Base-by-base conservation (phyloP, 1,140 invertebrate genomes). In the Phortica variegata region DNA sequence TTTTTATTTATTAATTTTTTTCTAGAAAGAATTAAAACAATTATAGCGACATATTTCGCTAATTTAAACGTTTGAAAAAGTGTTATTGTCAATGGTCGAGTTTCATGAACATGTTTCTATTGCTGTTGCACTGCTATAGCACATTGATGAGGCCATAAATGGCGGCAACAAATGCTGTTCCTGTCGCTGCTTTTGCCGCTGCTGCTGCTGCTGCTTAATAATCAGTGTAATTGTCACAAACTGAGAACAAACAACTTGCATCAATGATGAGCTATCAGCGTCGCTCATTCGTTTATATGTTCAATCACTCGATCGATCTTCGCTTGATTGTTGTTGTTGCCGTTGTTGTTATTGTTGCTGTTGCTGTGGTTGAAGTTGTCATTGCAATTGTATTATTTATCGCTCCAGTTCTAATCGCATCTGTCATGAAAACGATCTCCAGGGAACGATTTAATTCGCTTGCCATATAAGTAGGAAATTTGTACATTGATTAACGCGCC, bases 311-410 rank as follows among this genome's bases (percentile, higher is more conserved):
- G n/a, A n/a, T n/a, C n/a, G n/a, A n/a, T n/a, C n/a, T n/a, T n/a
- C n/a, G n/a, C n/a, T n/a, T n/a, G n/a, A n/a, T n/a, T n/a, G n/a
- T n/a, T n/a, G n/a, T n/a, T n/a, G n/a, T n/a, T n/a, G n/a, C n/a
- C n/a, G n/a, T n/a, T n/a, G n/a, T n/a, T n/a, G n/a, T n/a, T n/a
- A n/a, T n/a, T n/a, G n/a, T n/a, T n/a, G n/a, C n/a, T n/a, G n/a
- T n/a, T n/a, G n/a, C n/a, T n/a, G n/a, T n/a, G n/a, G n/a, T n/a
- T n/a, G n/a, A n/a, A n/a, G n/a, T n/a, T 68, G 59, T 63, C 63
- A 68, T 62, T 53, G 62, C 63, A 66, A 66, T 66, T 66, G 63
- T 66, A 66, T 66, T 68, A 66, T 66, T 66, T 66, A 66, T 66
- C 63, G 63, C 63, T 66, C 63, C 54, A 66, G 63, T 66, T 66